A percentile compares a stretch with the other conserved stretches of the same genome.
Conservation (phyloP, 2,888 invertebrate genomes). For the Caenorhabditis japonica region DNA sequence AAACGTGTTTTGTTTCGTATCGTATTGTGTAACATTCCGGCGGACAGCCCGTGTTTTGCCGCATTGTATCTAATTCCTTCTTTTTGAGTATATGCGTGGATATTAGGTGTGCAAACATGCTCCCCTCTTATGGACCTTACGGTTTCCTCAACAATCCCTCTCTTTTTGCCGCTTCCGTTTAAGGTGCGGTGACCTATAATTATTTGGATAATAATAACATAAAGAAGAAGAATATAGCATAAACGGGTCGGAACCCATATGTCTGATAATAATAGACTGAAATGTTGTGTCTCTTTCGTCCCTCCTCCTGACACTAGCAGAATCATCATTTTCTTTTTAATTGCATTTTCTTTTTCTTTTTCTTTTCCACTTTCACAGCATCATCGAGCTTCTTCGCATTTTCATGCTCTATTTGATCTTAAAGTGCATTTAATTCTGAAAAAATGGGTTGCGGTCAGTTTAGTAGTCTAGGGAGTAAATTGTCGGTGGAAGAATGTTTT, state of each 20-base stretch:
- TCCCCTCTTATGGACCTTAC: slow-evolving; percentile 6
- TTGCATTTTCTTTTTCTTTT: slow-evolving; percentile 7
- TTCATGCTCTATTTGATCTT: too few relatives aligned
- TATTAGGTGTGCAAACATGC: slow-evolving; percentile 39
- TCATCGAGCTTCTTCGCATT: neutral
- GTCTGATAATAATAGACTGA: slow-evolving; percentile 45
- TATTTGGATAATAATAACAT: slow-evolving; percentile 13
- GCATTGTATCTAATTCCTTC: slow-evolving; percentile 17
- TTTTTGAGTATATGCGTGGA: slow-evolving; percentile 16
- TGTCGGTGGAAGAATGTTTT: slow-evolving; percentile 8
- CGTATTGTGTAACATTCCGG: too few relatives aligned
- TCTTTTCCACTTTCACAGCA: neutral
- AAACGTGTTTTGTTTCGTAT: too few relatives aligned
- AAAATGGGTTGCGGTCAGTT: slow-evolving; percentile 3
- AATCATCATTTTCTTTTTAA: slow-evolving; percentile 13
- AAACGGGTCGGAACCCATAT: slow-evolving; percentile 35
- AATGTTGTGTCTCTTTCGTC: neutral
- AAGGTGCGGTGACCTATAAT: slow-evolving; percentile 19
- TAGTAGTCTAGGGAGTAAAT: slow-evolving; percentile 7
- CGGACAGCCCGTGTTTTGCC: neutral
- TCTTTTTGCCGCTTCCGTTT: neutral
- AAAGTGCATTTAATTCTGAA: neutral
- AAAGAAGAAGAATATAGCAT: neutral
- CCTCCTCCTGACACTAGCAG: slow-evolving; percentile 8
- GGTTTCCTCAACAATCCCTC: neutral